A percentile compares a stretch with the other conserved stretches of the same genome.
Evolutionary conservation across 2,113 vertebrate species (phyloP).

Genomic region (Donacobius atricapilla): DNA sequence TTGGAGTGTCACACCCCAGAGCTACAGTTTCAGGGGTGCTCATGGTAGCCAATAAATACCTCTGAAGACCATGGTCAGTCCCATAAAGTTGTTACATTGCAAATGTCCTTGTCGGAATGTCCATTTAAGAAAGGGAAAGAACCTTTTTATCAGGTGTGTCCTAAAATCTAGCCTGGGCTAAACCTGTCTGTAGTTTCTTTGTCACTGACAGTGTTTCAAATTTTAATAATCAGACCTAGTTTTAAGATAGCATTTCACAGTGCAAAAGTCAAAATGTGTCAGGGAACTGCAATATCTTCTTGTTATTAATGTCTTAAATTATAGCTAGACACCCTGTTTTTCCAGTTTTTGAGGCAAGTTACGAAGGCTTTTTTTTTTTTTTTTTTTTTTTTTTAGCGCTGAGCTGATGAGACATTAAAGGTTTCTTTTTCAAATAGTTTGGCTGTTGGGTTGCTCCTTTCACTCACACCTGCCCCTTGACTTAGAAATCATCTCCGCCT

Average conservation of each 20-base stretch:
- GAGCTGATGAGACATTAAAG: constrained; percentile 66
- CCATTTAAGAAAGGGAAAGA: not conserved
- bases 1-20: not conserved
- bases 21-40: not conserved
- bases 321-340: constrained; percentile 71
- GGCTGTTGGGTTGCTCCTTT: constrained; percentile 57
- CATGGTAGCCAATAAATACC: not conserved
- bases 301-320: constrained; percentile 63
- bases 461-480: constrained; percentile 61
- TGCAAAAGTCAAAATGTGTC: constrained; percentile 47
- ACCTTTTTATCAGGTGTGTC: not conserved
- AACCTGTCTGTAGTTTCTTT: not conserved
- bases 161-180: not conserved
- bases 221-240: not conserved
- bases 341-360: constrained; percentile 72
- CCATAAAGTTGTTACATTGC: not conserved
- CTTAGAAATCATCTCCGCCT: constrained; percentile 45
- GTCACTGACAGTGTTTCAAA: not conserved
- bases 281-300: constrained; percentile 49
- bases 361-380: constrained; percentile 30
- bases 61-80: not conserved
- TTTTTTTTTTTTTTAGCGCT: not conserved
- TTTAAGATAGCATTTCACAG: not conserved
- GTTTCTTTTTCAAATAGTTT: constrained; percentile 67
- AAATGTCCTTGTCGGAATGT: not conserved